phyloP scores from a whole-genome alignment of 2,888 invertebrate genomes.

The Rotaria sp. region DNA sequence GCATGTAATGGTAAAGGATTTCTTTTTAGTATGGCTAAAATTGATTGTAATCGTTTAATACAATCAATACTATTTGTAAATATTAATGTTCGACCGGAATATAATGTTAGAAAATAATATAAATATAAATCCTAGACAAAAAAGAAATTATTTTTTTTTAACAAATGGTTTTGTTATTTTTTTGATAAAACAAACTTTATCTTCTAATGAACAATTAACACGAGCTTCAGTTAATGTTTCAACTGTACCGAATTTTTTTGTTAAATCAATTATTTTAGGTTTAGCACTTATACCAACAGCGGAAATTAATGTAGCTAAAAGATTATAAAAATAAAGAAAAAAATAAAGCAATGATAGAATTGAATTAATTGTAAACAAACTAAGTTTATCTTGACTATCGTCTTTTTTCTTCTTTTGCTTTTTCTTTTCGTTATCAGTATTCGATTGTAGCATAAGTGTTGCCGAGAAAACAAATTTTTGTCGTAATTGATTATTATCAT shows the following conservation, averaged over 20 bases:
- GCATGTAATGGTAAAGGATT: conserved; percentile 60
- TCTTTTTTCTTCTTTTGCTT: conserved; percentile 43
- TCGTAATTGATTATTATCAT: conserved; percentile 58
- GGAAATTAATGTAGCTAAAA: conserved; percentile 10
- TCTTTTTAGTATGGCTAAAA: conserved; percentile 52
- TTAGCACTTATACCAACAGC: conserved; percentile 62
- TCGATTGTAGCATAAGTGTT: conserved; percentile 76
- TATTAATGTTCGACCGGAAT: conserved; percentile 83
- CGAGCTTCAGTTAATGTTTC: conserved; percentile 73
- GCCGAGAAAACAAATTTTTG: conserved; percentile 97
- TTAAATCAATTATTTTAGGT: conserved; percentile 86
- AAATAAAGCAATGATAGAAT: neutral
- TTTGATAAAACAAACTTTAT: conserved; percentile 53
- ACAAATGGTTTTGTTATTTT: conserved; percentile 60
- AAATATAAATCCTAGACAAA: conserved; percentile 71
- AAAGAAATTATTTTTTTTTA: neutral
- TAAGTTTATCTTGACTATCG: conserved; percentile 54
- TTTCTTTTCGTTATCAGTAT: conserved; percentile 64
- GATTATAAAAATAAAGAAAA: neutral
- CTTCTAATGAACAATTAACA: conserved; percentile 59
- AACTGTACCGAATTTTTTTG: conserved; percentile 72
- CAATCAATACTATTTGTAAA: conserved; percentile 77
- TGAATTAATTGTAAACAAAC: conserved; percentile 45
- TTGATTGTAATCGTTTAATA: conserved; percentile 66
- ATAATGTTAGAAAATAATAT: conserved; percentile 74